phyloP scores from a whole-genome alignment of 2,888 invertebrate species.

The Pheosia tremula region DNA sequence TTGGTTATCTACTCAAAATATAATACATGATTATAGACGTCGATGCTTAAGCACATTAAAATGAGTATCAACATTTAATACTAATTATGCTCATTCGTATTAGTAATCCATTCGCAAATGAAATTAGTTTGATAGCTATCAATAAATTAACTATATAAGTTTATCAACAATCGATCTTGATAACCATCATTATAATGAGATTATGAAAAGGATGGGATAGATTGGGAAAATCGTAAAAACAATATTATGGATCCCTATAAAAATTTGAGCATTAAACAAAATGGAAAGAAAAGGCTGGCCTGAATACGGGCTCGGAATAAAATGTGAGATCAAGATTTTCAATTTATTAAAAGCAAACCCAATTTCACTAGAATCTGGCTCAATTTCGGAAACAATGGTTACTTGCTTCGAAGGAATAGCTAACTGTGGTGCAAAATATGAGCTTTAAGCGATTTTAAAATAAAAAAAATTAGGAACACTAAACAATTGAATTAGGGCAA shows the following conservation, averaged over 20 bases:
- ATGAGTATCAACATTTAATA: too few species aligned
- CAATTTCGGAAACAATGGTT: slow-evolving; percentile 56
- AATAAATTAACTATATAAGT: too few species aligned
- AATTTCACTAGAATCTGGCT: slow-evolving; percentile 51
- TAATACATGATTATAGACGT: too few species aligned
- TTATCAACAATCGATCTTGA: too few species aligned
- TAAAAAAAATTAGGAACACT: not conserved
- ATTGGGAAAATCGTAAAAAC: not conserved
- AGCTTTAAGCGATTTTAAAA: slow-evolving; percentile 17
- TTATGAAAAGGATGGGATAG: not conserved
- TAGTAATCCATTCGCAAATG: too few species aligned
- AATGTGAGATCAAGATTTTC: slow-evolving; percentile 61
- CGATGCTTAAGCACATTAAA: too few species aligned
- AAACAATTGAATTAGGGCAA: too few species aligned
- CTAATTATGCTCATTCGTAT: too few species aligned
- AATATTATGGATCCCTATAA: slow-evolving; percentile 1
- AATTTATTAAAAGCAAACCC: slow-evolving; percentile 71
- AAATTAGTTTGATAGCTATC: too few species aligned
- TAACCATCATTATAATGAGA: not conserved
- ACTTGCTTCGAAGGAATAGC: slow-evolving; percentile 40
- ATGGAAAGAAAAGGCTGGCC: slow-evolving; percentile 30
- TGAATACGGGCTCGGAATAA: slow-evolving; percentile 37
- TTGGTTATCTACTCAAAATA: too few species aligned
- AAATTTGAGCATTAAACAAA: slow-evolving; percentile 24
- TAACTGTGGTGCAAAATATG: slow-evolving; percentile 22